Evolutionary conservation across 2,797 vertebrate species (phyloP).

Genomic region (Sebastes matsubarae): DNA sequence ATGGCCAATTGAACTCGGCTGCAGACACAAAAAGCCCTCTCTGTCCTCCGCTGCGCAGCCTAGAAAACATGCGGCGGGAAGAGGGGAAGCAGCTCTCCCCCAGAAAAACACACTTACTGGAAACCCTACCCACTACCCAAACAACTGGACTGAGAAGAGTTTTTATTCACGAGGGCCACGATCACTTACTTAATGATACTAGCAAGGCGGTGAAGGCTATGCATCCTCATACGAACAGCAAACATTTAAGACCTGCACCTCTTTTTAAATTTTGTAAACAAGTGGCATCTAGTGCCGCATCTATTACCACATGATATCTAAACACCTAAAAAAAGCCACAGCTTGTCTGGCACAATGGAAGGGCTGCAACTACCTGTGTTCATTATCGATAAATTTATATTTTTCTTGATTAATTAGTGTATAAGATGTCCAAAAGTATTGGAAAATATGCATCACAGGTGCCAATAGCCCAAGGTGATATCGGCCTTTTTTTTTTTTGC

Average conservation of each 20-base stretch:
- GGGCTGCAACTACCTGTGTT: background rate
- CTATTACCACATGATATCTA: background rate
- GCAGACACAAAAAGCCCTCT: slow-evolving; percentile 65
- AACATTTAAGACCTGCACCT: background rate
- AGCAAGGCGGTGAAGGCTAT: background rate
- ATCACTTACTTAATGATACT: slow-evolving; percentile 15
- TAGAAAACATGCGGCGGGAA: slow-evolving; percentile 65
- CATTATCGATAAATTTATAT: background rate
- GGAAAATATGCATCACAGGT: background rate
- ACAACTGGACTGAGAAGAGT: slow-evolving; percentile 50
- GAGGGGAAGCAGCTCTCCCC: slow-evolving; percentile 48
- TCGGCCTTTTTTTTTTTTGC: background rate
- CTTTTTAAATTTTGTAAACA: background rate
- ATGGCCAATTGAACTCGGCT: slow-evolving; percentile 59
- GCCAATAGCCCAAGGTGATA: background rate
- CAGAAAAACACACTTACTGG: slow-evolving; percentile 59
- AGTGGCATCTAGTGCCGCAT: background rate
- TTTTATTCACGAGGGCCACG: background rate
- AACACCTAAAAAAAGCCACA: background rate
- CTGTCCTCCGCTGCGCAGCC: slow-evolving; percentile 52
- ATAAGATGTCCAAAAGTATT: background rate
- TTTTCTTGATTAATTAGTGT: background rate
- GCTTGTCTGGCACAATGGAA: background rate
- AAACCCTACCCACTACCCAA: slow-evolving; percentile 65
- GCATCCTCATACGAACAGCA: background rate